phyloP scores from a whole-genome alignment of 2,888 invertebrate species.

The Allacma fusca region DNA sequence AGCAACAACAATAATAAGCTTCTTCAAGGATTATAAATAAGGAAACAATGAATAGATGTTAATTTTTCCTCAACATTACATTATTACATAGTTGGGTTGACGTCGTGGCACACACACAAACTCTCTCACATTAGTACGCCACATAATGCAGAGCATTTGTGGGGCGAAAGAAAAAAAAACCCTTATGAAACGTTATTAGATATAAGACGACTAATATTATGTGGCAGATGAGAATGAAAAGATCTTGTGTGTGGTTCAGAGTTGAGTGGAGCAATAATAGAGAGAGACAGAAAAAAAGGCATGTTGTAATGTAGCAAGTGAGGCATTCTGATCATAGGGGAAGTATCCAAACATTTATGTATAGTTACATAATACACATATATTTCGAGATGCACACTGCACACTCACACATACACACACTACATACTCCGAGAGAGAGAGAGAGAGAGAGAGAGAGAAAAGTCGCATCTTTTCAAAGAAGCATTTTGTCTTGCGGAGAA shows the following conservation, averaged over 20 bases:
- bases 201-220: not conserved
- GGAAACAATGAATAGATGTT: conserved; percentile 23
- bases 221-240: conserved; percentile 31
- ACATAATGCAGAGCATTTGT: too few relatives aligned
- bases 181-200: conserved; percentile 7
- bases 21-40: conserved; percentile 18
- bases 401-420: too few relatives aligned
- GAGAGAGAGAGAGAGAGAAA: conserved; percentile 45
- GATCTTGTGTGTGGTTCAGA: conserved; percentile 28
- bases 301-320: not conserved
- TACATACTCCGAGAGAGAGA: conserved; percentile 9
- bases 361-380: too few relatives aligned
- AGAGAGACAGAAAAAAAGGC: not conserved
- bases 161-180: conserved; percentile 6
- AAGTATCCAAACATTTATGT: too few relatives aligned
- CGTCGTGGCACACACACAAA: conserved; percentile 27
- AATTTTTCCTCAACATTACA: conserved; percentile 4
- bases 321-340: not conserved
- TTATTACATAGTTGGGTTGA: conserved; percentile 17
- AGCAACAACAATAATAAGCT: conserved; percentile 1
- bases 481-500: conserved; percentile 61
- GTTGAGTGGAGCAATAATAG: conserved; percentile 8
- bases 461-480: conserved; percentile 59
- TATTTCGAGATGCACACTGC: too few relatives aligned
- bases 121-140: conserved; percentile 1